Evolutionary conservation across 2,797 vertebrate species (phyloP), one percentile per base, ranked within the genome.

Genomic region (Amniataba percoides): DNA sequence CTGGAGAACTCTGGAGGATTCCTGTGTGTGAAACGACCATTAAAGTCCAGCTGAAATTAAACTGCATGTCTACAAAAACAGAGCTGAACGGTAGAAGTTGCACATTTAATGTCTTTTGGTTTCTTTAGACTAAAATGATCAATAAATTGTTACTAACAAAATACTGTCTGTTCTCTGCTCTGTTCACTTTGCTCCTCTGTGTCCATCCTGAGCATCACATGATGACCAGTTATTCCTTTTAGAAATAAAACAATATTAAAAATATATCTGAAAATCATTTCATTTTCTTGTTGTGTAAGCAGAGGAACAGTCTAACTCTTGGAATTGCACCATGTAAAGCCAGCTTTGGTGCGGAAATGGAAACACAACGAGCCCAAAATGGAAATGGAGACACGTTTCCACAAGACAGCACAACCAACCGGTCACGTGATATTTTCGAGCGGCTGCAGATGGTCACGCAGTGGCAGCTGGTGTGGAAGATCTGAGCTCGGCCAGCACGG

Each of bases 371-470:
- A 74, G 45, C 84, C 74, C 70, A 45, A 49, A 80, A 78, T 69
- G 74, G 87, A 77, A 63, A 81, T 9, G 21, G 71, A 81, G 80
- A 77, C 63, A 71, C 36, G 19, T 78, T 83, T 78, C 78, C 78
- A 67, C 78, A 27, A 65, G 53, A 81, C 67, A 59, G 74, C 56
- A 73, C 55, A 46, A 73, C 48, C 66, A 59, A 69, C 63, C 14
- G 57, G 74, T 87, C 83, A 69, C 63, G 16, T 51, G 71, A 67
- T 56, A 14, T 43, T 45, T 67, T 9, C 1, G 36, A 51, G 39
- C n/a, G 72, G 63, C 78, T 56, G 80, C 85, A 87, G 88, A 87
- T 85, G 86, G 89, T 89, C 81, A 63, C 67, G n/a, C 82, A 72
- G 82, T 51, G 84, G 83, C 84, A 73, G 77, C 82, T 83, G 77